phyloP scores from a whole-genome alignment of 2,888 invertebrate genomes.

The Meiosimyza platycephala region DNA sequence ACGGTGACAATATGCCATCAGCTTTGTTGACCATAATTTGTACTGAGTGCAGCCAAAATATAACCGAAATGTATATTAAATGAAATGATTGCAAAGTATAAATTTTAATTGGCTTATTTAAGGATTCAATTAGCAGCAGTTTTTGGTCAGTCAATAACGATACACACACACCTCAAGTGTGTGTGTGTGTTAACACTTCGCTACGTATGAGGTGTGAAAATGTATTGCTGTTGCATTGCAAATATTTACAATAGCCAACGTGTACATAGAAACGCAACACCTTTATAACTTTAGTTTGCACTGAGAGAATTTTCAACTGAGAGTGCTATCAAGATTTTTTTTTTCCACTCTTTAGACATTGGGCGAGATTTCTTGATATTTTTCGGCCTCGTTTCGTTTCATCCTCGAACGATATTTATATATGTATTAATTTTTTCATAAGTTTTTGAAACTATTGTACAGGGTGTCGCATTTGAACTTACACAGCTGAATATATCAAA shows the following conservation, averaged over 20 bases:
- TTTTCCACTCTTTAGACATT: too few species aligned
- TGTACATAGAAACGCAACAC: not conserved
- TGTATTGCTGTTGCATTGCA: conserved; percentile 11
- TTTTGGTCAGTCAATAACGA: conserved; percentile 3
- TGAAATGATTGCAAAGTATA: conserved; percentile 26
- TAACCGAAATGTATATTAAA: conserved; percentile 12
- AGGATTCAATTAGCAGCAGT: conserved; percentile 31
- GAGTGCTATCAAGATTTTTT: too few species aligned
- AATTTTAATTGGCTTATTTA: conserved; percentile 37
- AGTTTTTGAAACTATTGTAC: too few species aligned
- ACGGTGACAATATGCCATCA: not conserved
- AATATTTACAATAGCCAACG: conserved; percentile 19
- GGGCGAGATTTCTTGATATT: too few species aligned
- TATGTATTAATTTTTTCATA: too few species aligned
- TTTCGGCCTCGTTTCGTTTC: too few species aligned
- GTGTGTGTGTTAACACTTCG: conserved; percentile 7
- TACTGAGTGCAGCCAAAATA: not conserved
- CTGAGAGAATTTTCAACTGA: too few species aligned
- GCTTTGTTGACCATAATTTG: not conserved
- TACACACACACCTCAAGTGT: too few species aligned
- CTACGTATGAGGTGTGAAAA: conserved; percentile 30
- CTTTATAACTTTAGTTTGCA: too few species aligned
- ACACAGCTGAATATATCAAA: too few species aligned
- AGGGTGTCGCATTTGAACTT: too few species aligned
- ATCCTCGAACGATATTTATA: too few species aligned